Base-by-base conservation (phyloP, 2,113 vertebrate species). In the Montifringilla adamsi region DNA sequence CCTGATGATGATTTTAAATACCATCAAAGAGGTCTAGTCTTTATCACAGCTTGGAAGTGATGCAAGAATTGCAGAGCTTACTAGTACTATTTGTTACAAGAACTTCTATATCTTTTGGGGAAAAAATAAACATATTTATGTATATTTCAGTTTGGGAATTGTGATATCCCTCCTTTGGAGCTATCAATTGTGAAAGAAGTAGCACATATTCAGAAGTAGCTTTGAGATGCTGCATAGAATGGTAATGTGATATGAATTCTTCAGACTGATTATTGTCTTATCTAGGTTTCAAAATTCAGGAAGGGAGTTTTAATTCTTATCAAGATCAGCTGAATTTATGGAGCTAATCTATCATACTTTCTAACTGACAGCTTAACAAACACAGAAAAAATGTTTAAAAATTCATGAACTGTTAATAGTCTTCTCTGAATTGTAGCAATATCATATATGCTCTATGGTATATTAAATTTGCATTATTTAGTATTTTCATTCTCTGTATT, bases 401-500 rank as follows among this genome's bases (percentile, higher is more conserved):
- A 92, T 93, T 92, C 41, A 95, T 95, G 41, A 94, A 72, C 59
- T 52, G 68, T 64, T 90, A 94, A 88, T 93, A 90, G 28, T 84
- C 47, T 84, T 88, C 72, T 70, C 50, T 84, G 72, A 95, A 66
- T 62, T 75, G 35, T 70, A 91, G 37, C 19, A 76, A 59, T 46
- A 84, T 7, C 21, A 77, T 86, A 84, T 78, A 88, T 86, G 55
- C 91, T 90, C 72, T 85, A 53, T 60, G 24, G 75, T 87, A 95
- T 96, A 95, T 95, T 96, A 90, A 81, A 96, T 94, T 93, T 97
- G 86, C 75, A 96, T 96, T 97, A 95, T 95, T 97, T 95, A 96
- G 68, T 84, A 81, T 76, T 83, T 94, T 80, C 28, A 89, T 93
- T 96, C 55, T 94, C 37, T 75, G 63, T 82, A 63, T 91, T 46